phyloP scores from a whole-genome alignment of 2,113 vertebrate genomes.

The Callionymus lyra region DNA sequence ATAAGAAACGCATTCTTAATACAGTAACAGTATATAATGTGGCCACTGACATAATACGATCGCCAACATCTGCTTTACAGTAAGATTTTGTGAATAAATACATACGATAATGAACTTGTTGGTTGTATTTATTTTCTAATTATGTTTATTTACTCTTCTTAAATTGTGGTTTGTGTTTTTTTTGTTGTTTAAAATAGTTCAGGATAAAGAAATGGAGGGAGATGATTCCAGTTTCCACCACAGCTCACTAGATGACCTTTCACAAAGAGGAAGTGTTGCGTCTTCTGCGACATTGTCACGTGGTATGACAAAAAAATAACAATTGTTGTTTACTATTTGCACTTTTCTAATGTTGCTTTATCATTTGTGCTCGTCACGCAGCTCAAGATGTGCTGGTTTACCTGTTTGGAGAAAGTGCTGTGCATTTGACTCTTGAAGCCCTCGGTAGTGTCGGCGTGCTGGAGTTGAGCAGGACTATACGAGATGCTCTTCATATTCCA shows the following conservation, averaged over 20 bases:
- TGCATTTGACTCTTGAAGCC: slow-evolving; percentile 73
- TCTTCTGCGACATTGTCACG: slow-evolving; percentile 71
- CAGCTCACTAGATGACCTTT: slow-evolving; percentile 61
- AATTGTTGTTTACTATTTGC: not conserved
- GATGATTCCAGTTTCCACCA: slow-evolving; percentile 61
- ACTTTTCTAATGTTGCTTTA: not conserved
- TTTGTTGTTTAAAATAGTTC: slow-evolving; percentile 2
- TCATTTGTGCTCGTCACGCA: slow-evolving; percentile 24
- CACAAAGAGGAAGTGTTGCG: slow-evolving; percentile 79
- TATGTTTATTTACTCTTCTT: too few species aligned
- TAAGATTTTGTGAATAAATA: too few species aligned
- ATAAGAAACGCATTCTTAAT: too few species aligned
- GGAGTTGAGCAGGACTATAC: slow-evolving; percentile 73
- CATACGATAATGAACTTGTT: too few species aligned
- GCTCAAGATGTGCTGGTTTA: slow-evolving; percentile 79
- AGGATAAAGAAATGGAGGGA: slow-evolving; percentile 74
- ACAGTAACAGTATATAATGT: too few species aligned
- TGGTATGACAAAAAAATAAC: slow-evolving; percentile 49
- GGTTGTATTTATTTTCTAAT: too few species aligned
- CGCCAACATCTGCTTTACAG: too few species aligned
- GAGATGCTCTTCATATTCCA: slow-evolving; percentile 71
- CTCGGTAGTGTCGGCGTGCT: slow-evolving; percentile 67
- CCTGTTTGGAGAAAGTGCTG: slow-evolving; percentile 68
- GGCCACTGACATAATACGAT: too few species aligned
- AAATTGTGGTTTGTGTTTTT: too few species aligned